Evolutionary conservation across 2,888 invertebrate species (phyloP).

Genomic region (Drosophila antonietae): DNA sequence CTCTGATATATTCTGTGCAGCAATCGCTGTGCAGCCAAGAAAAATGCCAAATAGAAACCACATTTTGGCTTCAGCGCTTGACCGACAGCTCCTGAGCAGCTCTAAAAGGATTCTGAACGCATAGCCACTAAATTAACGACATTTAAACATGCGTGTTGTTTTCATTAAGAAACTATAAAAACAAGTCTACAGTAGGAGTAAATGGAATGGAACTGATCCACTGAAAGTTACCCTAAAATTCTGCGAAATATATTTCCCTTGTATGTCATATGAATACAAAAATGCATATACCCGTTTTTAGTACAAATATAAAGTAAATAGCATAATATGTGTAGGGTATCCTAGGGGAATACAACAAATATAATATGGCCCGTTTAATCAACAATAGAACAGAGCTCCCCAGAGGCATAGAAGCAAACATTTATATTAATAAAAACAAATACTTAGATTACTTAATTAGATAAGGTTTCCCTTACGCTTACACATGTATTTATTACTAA

Average conservation of each 20-base stretch:
- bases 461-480: not conserved
- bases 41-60: slow-evolving; percentile 40
- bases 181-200: too few relatives aligned
- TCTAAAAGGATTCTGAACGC: not conserved
- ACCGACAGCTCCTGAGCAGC: not conserved
- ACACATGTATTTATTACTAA: not conserved
- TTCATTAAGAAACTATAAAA: slow-evolving; percentile 6
- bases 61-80: not conserved
- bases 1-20: slow-evolving; percentile 23
- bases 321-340: too few relatives aligned
- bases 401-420: not conserved
- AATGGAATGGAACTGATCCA: not conserved
- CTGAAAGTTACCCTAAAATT: not conserved
- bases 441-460: not conserved
- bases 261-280: not conserved
- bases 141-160: not conserved
- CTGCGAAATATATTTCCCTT: not conserved
- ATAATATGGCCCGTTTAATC: not conserved
- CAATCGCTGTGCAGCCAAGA: slow-evolving; percentile 9
- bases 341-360: not conserved
- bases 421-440: not conserved
- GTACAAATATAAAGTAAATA: not conserved
- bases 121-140: not conserved
- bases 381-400: not conserved
- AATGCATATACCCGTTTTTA: not conserved